Base-by-base conservation (phyloP, 2,888 invertebrate genomes). In the Agrypnus murinus region DNA sequence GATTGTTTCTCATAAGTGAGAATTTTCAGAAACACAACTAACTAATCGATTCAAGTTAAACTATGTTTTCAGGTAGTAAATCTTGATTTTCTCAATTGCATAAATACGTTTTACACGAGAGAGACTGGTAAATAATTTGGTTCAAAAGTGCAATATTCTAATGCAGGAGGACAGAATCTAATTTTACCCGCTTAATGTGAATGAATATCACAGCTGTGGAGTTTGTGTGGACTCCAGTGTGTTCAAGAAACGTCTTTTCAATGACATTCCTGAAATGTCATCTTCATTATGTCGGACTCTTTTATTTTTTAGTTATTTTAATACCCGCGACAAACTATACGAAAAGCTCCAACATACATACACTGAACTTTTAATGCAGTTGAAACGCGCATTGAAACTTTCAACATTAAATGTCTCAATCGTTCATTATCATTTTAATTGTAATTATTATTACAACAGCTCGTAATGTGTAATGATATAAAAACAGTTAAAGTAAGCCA, bases 121-220 rank as follows among this genome's bases (percentile, higher is more conserved):
- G 34, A 69, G 48, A 32, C 67, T 32, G 55, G 34, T 46, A 46
- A 32, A 73, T 75, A 77, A 77, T 77, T 76, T 72, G 72, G 73
- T 73, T 67, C 71, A 72, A 71, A 76, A 75, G 76, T 74, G 74
- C 74, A 69, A 75, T 71, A 75, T 76, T 76, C 76, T 71, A 69
- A 77, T 76, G 72, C 75, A 75, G 73, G 76, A 76, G 74, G 76
- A 76, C 74, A 77, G 71, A 62, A 58, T 76, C 77, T 77, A 77
- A 76, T 73, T 76, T 74, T 75, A 75, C 70, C 71, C 72, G 62
- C 71, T 75, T 69, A 70, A 75, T 73, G 74, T 77, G 77, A 77
- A 77, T 77, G 77, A 76, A 75, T 75, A 73, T 76, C 77, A 71
- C 77, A 77, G 77, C 77, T 77, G 77, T 76, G 76, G 66, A 68